Evolutionary conservation across 64 coral and sea anemone species (phyloP).

Genomic region (Stichodactyla mertensii): DNA sequence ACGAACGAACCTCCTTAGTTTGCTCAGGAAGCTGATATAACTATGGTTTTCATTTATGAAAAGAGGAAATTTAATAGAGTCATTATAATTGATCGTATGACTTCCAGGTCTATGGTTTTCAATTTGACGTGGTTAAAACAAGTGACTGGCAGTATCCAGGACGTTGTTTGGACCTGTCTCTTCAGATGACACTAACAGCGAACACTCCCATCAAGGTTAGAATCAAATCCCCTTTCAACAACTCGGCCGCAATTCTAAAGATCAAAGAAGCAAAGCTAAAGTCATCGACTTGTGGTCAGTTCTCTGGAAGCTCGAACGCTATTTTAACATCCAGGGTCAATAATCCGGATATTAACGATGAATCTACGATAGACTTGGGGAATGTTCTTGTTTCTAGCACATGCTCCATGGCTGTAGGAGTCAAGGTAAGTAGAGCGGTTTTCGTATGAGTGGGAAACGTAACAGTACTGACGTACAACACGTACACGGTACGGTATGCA

Average conservation of each 20-base stretch:
- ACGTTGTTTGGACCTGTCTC: conserved; percentile 27
- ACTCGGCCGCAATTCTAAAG: conserved; percentile 27
- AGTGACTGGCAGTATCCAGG: conserved; percentile 46
- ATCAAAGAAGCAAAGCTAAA: conserved; percentile 31
- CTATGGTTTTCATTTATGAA: too few relatives aligned
- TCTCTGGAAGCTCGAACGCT: conserved; percentile 12
- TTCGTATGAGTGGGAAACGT: neutral
- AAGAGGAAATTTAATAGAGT: too few relatives aligned
- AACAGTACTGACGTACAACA: too few relatives aligned
- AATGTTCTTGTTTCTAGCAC: conserved; percentile 19
- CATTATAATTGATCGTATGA: too few relatives aligned
- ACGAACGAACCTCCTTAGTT: too few relatives aligned
- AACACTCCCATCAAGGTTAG: conserved; percentile 39
- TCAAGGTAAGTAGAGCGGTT: neutral
- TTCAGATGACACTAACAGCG: conserved; percentile 44
- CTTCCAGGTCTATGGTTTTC: conserved; percentile 38
- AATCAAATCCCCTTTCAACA: conserved; percentile 44
- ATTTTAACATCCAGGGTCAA: conserved; percentile 39
- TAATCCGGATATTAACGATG: conserved; percentile 41
- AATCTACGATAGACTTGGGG: conserved; percentile 49
- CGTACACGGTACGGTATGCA: too few relatives aligned
- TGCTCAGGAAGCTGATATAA: too few relatives aligned
- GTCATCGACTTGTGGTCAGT: conserved; percentile 6
- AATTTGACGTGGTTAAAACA: conserved; percentile 47
- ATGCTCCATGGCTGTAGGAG: neutral